Conservation (phyloP, 30 jellyfish, hydroid and myxozoan genomes). For the Chrysaora quinquecirrha region DNA sequence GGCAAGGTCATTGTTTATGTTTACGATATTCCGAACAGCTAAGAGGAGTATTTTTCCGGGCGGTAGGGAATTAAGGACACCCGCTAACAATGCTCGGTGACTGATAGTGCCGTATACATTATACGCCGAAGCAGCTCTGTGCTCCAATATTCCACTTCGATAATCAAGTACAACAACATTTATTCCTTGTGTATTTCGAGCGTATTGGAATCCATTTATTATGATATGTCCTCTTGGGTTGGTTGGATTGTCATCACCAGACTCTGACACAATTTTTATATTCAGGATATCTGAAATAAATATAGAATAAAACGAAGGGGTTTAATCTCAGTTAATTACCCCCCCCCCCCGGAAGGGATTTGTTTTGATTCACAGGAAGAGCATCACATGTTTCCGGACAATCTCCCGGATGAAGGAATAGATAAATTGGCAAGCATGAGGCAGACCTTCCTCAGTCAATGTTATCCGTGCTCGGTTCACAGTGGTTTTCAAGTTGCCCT, state of each 20-base stretch:
- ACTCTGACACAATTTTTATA: no score
- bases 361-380: no score
- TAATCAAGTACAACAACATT: background rate
- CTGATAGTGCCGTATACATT: background rate
- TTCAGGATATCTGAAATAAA: background rate
- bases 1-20: background rate
- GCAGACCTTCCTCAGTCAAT: no score
- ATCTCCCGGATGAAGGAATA: no score
- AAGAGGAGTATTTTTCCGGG: background rate
- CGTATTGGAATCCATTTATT: background rate
- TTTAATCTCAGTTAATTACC: no score
- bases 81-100: background rate
- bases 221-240: background rate
- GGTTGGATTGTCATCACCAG: no score
- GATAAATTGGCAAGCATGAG: no score
- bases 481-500: no score
- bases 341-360: no score
- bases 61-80: background rate
- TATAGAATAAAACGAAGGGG: no score
- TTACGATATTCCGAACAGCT: background rate
- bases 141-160: conserved; percentile 5
- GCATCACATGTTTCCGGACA: no score
- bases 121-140: background rate
- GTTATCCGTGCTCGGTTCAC: no score
- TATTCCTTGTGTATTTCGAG: background rate